phyloP scores from a whole-genome alignment of 2,888 invertebrate species.

The Pediacus dermestoides region DNA sequence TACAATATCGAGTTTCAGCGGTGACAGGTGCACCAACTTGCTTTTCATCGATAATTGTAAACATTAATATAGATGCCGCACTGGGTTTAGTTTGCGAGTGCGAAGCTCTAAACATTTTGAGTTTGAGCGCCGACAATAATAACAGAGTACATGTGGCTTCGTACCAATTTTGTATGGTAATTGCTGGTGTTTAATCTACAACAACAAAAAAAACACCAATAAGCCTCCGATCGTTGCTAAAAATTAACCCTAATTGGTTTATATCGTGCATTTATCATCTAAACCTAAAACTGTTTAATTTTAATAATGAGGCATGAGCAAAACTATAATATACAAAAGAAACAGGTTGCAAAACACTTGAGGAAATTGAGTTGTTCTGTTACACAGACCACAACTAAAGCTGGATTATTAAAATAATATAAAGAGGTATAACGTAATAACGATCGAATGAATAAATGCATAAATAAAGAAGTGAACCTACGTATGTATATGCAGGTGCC shows the following conservation, averaged over 20 bases:
- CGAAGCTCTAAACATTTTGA: slow-evolving; percentile 3
- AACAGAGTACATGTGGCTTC: slow-evolving; percentile 20
- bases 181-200: slow-evolving; percentile 27
- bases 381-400: no score
- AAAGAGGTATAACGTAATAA: no score
- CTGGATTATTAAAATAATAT: no score
- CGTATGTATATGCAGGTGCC: slow-evolving; percentile 31
- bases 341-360: no score
- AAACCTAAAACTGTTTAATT: neutral
- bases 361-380: no score
- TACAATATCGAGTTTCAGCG: slow-evolving; percentile 16
- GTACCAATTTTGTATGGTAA: slow-evolving; percentile 33
- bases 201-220: slow-evolving; percentile 19
- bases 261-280: neutral
- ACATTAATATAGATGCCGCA: slow-evolving; percentile 31
- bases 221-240: neutral
- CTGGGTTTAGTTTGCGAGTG: slow-evolving; percentile 5
- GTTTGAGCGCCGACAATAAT: slow-evolving; percentile 15
- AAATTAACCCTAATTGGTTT: neutral
- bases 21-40: slow-evolving; percentile 33
- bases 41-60: slow-evolving; percentile 34
- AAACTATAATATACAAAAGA: no score
- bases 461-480: neutral
- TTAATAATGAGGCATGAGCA: neutral
- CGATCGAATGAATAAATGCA: neutral